Conservation (phyloP, 2,797 vertebrate genomes). For the Momotus momota region DNA sequence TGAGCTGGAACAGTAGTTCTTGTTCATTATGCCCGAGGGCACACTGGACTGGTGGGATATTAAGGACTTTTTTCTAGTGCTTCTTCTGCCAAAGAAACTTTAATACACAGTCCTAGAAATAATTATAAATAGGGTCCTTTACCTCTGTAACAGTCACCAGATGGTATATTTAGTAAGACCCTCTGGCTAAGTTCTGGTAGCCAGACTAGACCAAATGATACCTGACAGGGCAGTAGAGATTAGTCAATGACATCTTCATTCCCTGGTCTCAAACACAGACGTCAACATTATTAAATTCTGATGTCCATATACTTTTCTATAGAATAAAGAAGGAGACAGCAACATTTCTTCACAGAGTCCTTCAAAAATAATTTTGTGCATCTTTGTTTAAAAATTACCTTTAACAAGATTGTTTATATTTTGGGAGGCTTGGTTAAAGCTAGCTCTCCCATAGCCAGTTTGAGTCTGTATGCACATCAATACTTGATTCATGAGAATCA, state of each 20-base stretch:
- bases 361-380: background rate
- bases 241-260: constrained; percentile 17
- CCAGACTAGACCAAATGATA: background rate
- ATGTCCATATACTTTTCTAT: background rate
- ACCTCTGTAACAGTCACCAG: background rate
- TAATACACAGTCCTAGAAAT: background rate
- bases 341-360: background rate
- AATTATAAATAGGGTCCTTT: background rate
- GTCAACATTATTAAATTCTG: background rate
- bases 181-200: background rate
- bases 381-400: background rate
- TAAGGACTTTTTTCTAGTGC: background rate
- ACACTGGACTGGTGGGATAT: background rate
- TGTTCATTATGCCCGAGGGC: background rate
- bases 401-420: background rate
- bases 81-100: background rate
- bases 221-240: background rate
- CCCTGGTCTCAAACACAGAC: background rate
- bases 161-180: constrained; percentile 16
- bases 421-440: background rate
- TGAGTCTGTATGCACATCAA: background rate
- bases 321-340: background rate
- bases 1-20: background rate
- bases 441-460: background rate
- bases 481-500: background rate